phyloP scores from a whole-genome alignment of 2,113 vertebrate genomes.

The Hemichromis elongatus region DNA sequence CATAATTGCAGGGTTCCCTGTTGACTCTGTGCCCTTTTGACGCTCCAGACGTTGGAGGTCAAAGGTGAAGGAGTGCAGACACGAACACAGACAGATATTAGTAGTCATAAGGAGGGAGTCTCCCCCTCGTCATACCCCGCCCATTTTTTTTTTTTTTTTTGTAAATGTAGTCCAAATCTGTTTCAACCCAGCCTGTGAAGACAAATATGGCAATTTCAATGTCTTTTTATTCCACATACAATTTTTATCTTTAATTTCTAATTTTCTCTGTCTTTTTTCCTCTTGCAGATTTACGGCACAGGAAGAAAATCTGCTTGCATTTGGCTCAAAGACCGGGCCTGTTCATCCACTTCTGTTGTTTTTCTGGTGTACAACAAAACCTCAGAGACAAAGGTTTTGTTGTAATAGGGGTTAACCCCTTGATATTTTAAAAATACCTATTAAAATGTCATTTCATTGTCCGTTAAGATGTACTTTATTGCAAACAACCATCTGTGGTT shows the following conservation, averaged over 20 bases:
- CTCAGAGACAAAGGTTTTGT: background rate
- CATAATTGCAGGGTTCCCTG: constrained; percentile 36
- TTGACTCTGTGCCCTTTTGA: constrained; percentile 34
- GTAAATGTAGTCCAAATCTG: background rate
- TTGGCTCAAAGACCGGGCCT: background rate
- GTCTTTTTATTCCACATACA: background rate
- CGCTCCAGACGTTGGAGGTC: constrained; percentile 45
- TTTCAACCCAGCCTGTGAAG: background rate
- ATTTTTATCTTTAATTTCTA: constrained; percentile 13
- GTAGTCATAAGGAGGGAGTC: constrained; percentile 35
- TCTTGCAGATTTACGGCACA: constrained; percentile 24
- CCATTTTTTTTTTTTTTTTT: background rate
- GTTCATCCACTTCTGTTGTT: background rate
- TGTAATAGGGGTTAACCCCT: background rate
- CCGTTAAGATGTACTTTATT: background rate
- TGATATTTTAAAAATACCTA: background rate
- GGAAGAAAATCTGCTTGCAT: background rate
- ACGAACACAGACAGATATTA: constrained; percentile 42
- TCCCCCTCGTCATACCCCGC: background rate
- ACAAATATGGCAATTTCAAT: background rate
- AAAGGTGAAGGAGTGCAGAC: constrained; percentile 26
- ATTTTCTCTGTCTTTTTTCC: background rate
- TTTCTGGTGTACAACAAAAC: background rate
- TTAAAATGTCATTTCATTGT: background rate
- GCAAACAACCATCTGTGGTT: background rate